Evolutionary conservation across 1,140 invertebrate species (phyloP).

Genomic region (Belonocnema kinseyi): DNA sequence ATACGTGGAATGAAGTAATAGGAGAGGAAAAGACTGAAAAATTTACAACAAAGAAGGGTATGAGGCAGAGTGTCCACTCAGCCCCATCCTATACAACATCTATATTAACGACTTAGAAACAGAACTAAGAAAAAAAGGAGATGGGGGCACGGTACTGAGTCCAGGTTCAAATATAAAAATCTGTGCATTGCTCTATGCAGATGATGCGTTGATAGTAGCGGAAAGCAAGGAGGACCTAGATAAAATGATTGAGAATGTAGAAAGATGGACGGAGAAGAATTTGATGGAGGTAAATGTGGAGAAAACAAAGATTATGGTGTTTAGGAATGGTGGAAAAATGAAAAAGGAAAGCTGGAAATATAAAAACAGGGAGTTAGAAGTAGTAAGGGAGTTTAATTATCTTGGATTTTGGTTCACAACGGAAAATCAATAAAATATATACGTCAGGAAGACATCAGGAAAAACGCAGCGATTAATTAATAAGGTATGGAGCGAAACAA

Average conservation of each 20-base stretch:
- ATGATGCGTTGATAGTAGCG: conserved; percentile 11
- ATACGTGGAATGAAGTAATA: too few relatives aligned
- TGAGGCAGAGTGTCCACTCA: too few relatives aligned
- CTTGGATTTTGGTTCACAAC: not conserved
- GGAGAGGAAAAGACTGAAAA: too few relatives aligned
- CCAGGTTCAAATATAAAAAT: not conserved
- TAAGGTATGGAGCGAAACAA: too few relatives aligned
- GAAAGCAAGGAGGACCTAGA: not conserved
- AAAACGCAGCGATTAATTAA: not conserved
- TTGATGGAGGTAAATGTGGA: too few relatives aligned
- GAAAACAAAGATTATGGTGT: not conserved
- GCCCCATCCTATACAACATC: too few relatives aligned
- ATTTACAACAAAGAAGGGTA: not conserved
- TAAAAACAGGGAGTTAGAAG: not conserved
- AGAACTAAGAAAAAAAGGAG: not conserved
- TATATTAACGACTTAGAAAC: too few relatives aligned
- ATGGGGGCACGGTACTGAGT: conserved; percentile 1
- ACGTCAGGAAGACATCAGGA: not conserved
- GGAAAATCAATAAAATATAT: not conserved
- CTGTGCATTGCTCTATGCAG: conserved; percentile 8
- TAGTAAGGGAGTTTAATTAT: not conserved
- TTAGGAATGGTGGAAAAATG: not conserved
- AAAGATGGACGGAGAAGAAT: not conserved
- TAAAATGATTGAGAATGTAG: conserved; percentile 10
- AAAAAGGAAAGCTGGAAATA: conserved; percentile 2